Base-by-base conservation (phyloP, 30 jellyfish, hydroid and myxozoan species). In the Turritopsis dohrnii region DNA sequence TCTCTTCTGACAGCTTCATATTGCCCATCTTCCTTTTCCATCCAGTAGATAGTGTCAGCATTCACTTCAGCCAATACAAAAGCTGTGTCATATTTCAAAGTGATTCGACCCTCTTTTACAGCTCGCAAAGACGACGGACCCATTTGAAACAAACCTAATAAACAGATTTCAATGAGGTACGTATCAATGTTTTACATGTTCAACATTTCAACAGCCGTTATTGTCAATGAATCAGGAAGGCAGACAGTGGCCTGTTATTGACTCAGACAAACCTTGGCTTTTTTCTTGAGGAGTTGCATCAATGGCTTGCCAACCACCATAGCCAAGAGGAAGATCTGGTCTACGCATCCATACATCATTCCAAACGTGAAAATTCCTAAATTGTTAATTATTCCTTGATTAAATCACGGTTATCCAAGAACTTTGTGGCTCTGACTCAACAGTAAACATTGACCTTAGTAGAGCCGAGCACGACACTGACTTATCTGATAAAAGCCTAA, bases 211-310 rank as follows among this genome's bases (percentile, higher is more conserved):
- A n/a, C n/a, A n/a, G n/a, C n/a, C n/a, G n/a, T n/a, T n/a, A n/a
- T n/a, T n/a, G n/a, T n/a, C n/a, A n/a, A n/a, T n/a, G n/a, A n/a
- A n/a, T n/a, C n/a, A n/a, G n/a, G n/a, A n/a, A n/a, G n/a, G n/a
- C n/a, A n/a, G n/a, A n/a, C n/a, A n/a, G n/a, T n/a, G n/a, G n/a
- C n/a, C n/a, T n/a, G n/a, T n/a, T n/a, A n/a, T n/a, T n/a, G n/a
- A n/a, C n/a, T n/a, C 60, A 41, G 60, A 41, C 60, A 41, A 74
- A 88, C 96, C 96, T 27, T 72, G 81, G 87, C 96, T 92, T 30
- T 82, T 79, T 88, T 92, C 98, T 75, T 92, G 98, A 17, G 98
- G 98, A 22, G 98, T 92, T 0, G 98, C 96, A 88, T 92, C 98
- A 18, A 92, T 87, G 1, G 96, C 98, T 79, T 92, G 98, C 98